Evolutionary conservation across 2,113 vertebrate species (phyloP).

Genomic region (Hirundichthys speculiger): DNA sequence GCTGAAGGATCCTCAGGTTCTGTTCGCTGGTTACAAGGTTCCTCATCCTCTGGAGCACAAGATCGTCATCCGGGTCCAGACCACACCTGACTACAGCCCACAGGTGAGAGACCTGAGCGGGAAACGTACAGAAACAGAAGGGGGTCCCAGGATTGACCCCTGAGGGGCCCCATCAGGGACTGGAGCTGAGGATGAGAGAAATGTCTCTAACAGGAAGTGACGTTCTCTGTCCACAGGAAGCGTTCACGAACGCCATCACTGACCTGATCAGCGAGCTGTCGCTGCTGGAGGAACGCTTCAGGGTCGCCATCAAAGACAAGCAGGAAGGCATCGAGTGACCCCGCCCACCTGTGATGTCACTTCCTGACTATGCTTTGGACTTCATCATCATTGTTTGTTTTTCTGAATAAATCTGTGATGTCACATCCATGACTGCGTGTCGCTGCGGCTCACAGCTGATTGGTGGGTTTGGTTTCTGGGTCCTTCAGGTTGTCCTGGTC

Average conservation of each 20-base stretch:
- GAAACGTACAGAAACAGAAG: too few relatives aligned
- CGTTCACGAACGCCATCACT: conserved; percentile 75
- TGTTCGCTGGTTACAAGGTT: conserved; percentile 78
- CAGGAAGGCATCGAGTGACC: conserved; percentile 76
- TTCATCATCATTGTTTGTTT: conserved; percentile 16
- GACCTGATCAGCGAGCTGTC: conserved; percentile 75
- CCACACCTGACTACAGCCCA: conserved; percentile 75
- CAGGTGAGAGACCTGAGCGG: conserved; percentile 49
- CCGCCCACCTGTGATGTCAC: background rate
- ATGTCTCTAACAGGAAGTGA: conserved; percentile 4
- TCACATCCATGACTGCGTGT: background rate
- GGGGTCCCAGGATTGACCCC: too few relatives aligned
- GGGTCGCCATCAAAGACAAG: conserved; percentile 77
- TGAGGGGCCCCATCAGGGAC: background rate
- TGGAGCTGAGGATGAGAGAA: conserved; percentile 39
- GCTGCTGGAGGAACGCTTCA: conserved; percentile 73
- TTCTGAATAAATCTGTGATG: conserved; percentile 60
- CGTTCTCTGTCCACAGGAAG: conserved; percentile 51
- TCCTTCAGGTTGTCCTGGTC: too few relatives aligned
- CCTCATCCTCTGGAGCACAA: conserved; percentile 78
- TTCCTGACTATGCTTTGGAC: background rate
- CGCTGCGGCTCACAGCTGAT: too few relatives aligned
- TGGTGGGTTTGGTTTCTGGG: too few relatives aligned
- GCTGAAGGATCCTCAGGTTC: conserved; percentile 75
- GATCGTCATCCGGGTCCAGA: conserved; percentile 77